Evolutionary conservation across 1,140 invertebrate genomes (phyloP), one percentile per base, ranked within the genome.

Genomic region (Venturia canescens): DNA sequence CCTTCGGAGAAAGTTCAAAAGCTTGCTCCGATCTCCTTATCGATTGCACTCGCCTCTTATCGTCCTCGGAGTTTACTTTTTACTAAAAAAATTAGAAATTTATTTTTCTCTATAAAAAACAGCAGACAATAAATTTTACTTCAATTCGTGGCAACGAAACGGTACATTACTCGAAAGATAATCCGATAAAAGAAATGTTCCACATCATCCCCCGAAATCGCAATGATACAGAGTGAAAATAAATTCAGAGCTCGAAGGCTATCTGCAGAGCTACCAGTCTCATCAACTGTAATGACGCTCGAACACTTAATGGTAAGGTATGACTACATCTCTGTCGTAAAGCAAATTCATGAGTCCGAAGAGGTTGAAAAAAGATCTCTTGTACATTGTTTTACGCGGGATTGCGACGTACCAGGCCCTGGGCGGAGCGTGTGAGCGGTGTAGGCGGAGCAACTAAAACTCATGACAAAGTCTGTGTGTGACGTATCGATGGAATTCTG

Each of bases 401-500:
- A 57, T 57, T 57, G 53, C 21, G 4, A 57, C 53, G 4, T 57
- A 57, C 53, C 2, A 9, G 81, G 84, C 84, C 86, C 86, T 83
- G 89, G 88, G 89, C 89, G 89, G 89, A 89, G 89, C 89, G 85
- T 89, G 86, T 83, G 85, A 87, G 89, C 85, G 88, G 87, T 79
- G 84, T 83, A 84, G 89, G 89, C 89, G 89, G 89, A 82, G 88
- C 88, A 76, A 87, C 82, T 80, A 81, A 83, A 85, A 86, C 87
- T 89, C 18, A 57, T 23, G 53, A 18, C 21, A 84, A 87, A 89
- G 38, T 44, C 38, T 87, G 89, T 87, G 88, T 88, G 89, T 89
- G 89, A 90, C 89, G 89, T 89, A 90, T 90, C 89, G 89, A 89
- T 88, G 85, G 88, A 88, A 90, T 89, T 89, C 85, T 86, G 85